Conservation (phyloP, 2,888 invertebrate species). For the Idaea dimidiata region DNA sequence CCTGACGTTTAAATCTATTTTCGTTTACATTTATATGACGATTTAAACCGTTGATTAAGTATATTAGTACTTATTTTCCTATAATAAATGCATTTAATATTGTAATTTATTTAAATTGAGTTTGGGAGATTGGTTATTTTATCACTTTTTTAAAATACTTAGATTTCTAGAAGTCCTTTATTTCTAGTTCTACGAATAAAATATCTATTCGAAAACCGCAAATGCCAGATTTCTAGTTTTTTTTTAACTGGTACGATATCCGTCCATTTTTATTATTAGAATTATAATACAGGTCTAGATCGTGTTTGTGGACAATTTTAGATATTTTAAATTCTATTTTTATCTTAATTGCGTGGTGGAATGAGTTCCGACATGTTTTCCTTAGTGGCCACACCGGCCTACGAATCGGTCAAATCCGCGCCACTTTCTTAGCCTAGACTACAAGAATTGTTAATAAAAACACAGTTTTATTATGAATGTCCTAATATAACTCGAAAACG, state of each 20-base stretch:
- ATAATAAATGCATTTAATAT: neutral
- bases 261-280: too few species aligned
- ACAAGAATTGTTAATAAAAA: too few species aligned
- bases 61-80: neutral
- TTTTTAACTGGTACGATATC: too few species aligned
- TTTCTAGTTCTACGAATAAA: neutral
- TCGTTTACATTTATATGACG: neutral
- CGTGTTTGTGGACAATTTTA: too few species aligned
- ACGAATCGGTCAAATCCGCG: neutral
- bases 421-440: too few species aligned
- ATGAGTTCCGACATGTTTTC: neutral
- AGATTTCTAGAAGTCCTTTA: neutral
- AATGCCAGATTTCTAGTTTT: neutral
- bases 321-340: too few species aligned
- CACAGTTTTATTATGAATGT: too few species aligned
- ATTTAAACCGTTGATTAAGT: neutral
- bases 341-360: neutral
- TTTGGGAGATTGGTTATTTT: neutral
- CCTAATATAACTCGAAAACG: too few species aligned
- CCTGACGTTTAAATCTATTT: too few species aligned
- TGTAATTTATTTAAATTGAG: neutral
- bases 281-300: too few species aligned
- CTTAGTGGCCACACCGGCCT: too few species aligned
- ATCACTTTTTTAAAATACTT: neutral
- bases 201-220: too few species aligned